Percentiles rank a stretch among this genome's conserved stretches.
These are phyloP conservation scores for Nasonia vitripennis DNA, from an alignment of 1,140 invertebrate genomes.

Conservation along the genomic window DNA sequence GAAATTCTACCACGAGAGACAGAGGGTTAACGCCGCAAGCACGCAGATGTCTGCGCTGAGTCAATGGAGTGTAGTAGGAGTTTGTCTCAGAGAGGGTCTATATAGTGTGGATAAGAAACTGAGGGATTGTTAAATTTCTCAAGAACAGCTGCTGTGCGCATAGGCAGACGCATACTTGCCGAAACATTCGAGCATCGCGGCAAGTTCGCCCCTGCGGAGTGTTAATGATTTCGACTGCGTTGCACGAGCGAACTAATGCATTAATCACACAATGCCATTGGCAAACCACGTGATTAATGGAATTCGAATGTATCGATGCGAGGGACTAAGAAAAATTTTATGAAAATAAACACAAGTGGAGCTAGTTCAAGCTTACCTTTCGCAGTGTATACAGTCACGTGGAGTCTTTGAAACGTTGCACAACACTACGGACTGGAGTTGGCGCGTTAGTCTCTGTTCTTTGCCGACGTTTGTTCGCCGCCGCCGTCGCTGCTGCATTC, in stretches of 20 bases:
- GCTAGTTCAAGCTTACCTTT: neutral
- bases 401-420: neutral
- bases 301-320: neutral
- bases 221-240: neutral
- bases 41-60: no score
- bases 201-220: neutral
- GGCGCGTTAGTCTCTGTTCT: neutral
- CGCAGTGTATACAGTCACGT: neutral
- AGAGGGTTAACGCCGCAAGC: neutral
- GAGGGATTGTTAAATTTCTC: neutral
- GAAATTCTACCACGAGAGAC: neutral
- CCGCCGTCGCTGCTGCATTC: neutral
- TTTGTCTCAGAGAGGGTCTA: neutral
- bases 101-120: neutral
- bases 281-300: neutral
- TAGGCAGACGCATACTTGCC: neutral
- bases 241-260: neutral
- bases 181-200: neutral
- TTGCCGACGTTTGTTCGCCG: neutral
- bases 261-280: neutral
- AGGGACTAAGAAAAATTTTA: no score
- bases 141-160: neutral
- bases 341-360: neutral
- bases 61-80: no score
- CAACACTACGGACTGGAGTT: neutral